A percentile compares a stretch with the other conserved stretches of the same genome.
Conservation (phyloP, 2,797 vertebrate species). For the Sebastes oblongus region DNA sequence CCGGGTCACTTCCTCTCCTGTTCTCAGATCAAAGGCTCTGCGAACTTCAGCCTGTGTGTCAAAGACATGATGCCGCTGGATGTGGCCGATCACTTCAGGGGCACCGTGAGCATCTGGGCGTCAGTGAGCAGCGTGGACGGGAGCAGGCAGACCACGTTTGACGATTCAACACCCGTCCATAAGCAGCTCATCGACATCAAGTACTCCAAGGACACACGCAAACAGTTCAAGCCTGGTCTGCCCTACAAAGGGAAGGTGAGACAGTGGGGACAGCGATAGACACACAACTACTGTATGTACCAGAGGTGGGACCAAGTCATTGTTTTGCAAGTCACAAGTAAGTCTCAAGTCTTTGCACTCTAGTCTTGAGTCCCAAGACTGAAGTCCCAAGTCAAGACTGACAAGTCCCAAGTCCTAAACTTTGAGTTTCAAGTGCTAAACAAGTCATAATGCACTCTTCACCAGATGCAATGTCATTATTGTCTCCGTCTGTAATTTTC, state of each 20-base stretch:
- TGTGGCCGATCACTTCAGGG: slow-evolving; percentile 92
- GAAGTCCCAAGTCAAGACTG: too few species aligned
- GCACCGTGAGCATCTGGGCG: slow-evolving; percentile 91
- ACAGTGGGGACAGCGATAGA: background rate
- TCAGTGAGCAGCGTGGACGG: slow-evolving; percentile 86
- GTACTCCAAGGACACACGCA: slow-evolving; percentile 92
- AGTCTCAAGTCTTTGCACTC: too few species aligned
- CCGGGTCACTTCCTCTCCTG: slow-evolving; percentile 5
- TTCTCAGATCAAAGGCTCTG: slow-evolving; percentile 88
- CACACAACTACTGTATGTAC: background rate
- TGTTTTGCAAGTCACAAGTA: too few species aligned
- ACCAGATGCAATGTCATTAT: too few species aligned
- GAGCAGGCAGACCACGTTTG: slow-evolving; percentile 88
- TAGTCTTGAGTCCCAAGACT: too few species aligned
- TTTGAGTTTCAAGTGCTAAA: background rate
- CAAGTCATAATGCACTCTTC: background rate
- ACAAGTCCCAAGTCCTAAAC: too few species aligned
- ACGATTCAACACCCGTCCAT: slow-evolving; percentile 91
- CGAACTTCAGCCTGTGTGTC: slow-evolving; percentile 88
- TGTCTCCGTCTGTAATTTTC: too few species aligned
- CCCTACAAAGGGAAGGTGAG: slow-evolving; percentile 93
- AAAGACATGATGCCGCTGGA: slow-evolving; percentile 93
- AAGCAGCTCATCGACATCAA: slow-evolving; percentile 95
- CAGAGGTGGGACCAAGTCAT: too few species aligned
- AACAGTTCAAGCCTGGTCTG: slow-evolving; percentile 94